Evolutionary conservation across 1,140 invertebrate genomes (phyloP), one percentile per base, ranked within the genome.

Genomic region (Trichonephila clavipes): DNA sequence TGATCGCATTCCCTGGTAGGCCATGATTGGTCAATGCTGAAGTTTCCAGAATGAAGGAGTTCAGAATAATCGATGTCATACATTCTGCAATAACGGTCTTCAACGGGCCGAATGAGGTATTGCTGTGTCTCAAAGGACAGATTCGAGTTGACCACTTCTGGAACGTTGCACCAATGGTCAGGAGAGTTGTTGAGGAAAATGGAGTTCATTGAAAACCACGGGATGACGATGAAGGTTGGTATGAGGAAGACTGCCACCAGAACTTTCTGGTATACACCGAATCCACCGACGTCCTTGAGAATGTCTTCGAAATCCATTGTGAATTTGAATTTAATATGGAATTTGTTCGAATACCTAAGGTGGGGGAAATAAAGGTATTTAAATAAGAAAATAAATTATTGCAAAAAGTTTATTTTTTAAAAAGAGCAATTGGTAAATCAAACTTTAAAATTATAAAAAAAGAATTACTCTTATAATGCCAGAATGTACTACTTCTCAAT

Each of bases 281-380:
- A 96, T 94, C 97, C 97, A 6, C 97, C 97, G 21, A 97, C 96
- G 94, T 97, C 96, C 51, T 96, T 96, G 18, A 97, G 95, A 88
- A 97, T 95, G 85, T 96, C 96, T 95, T 97, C 96, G 94, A 97
- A 96, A 95, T 96, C 96, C 96, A 97, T 97, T 51, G 24, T 87
- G 58, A 19, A 6, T 88, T 66, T 16, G 18, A 18, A 16, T 77
- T 28, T 40, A 40, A 8, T 77, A 2, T 6, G 24, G 28, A 34
- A 77, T 40, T 40, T 77, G 16, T 77, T 34, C 72, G 18, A 77
- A 34, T 16, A 14, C 28, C 69, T 77, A 40, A 24, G 14, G 21
- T 0, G 19, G 24, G 12, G 18, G 34, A 40, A 34, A 72, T 18
- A 7, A 77, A 34, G 0, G 16, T 34, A 16, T 34, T 51, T 10